Percentiles rank a stretch among this genome's conserved stretches.
Evolutionary conservation across 30 jellyfish, hydroid and myxozoan species (phyloP).

Genomic region (Turritopsis rubra): DNA sequence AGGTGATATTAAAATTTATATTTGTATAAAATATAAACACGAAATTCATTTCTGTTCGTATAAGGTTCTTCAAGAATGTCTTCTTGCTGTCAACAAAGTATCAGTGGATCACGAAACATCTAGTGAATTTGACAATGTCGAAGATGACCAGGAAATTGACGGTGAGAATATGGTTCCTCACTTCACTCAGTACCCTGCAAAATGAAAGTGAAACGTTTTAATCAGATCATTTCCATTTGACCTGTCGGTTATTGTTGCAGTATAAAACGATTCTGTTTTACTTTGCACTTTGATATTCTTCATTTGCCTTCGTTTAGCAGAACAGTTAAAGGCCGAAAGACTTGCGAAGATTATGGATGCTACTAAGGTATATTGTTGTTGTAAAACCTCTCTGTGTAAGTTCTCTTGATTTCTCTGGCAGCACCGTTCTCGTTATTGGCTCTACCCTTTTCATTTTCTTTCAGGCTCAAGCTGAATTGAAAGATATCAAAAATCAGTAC

Average conservation of each 20-base stretch:
- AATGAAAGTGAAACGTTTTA: neutral
- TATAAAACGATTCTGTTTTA: neutral
- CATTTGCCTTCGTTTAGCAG: slow-evolving; percentile 26
- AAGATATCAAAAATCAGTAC: slow-evolving; percentile 2
- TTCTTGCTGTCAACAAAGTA: slow-evolving; percentile 3
- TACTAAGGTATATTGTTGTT: slow-evolving; percentile 28
- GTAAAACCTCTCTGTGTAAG: too few relatives aligned
- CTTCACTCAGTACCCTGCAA: neutral
- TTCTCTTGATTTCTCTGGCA: too few relatives aligned
- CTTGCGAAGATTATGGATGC: slow-evolving; percentile 38
- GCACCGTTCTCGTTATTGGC: neutral
- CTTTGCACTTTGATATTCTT: neutral
- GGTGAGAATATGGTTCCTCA: neutral
- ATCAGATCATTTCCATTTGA: neutral
- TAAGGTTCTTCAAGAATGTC: slow-evolving; percentile 30
- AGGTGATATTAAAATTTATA: too few relatives aligned
- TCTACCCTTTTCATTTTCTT: neutral
- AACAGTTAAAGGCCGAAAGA: slow-evolving; percentile 39
- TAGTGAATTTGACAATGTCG: slow-evolving; percentile 25
- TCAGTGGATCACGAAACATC: slow-evolving; percentile 21
- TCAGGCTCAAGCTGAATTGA: slow-evolving; percentile 31
- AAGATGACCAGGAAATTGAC: slow-evolving; percentile 18
- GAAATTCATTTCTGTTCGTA: neutral
- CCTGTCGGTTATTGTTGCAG: neutral
- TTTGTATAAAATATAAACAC: neutral